These are phyloP conservation scores for Agrotis puta DNA, from an alignment of 2,888 invertebrate species.

Conservation along the genomic window DNA sequence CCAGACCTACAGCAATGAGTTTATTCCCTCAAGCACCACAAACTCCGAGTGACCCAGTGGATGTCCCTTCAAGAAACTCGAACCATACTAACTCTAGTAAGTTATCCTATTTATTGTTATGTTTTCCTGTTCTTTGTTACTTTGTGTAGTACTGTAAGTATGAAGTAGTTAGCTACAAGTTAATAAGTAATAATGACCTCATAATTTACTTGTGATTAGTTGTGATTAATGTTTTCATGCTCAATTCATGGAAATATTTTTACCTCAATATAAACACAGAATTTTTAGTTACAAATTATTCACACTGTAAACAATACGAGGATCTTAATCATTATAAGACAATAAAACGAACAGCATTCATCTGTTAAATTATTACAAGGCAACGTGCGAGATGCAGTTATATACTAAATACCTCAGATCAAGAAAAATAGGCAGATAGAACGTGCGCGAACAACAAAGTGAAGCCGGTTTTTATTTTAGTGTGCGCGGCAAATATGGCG, in stretches of 20 bases:
- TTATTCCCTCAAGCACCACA: conserved; percentile 92
- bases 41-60: conserved; percentile 92
- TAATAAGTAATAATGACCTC: conserved; percentile 24
- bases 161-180: neutral
- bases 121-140: conserved; percentile 42
- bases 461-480: too few relatives aligned
- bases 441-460: too few relatives aligned
- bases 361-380: conserved; percentile 47
- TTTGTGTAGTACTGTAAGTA: neutral
- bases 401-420: too few relatives aligned
- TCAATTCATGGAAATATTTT: conserved; percentile 10
- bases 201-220: conserved; percentile 41
- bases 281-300: neutral
- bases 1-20: conserved; percentile 92
- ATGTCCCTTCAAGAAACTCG: conserved; percentile 89
- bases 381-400: conserved; percentile 40
- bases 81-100: conserved; percentile 77
- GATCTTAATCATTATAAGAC: neutral
- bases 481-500: too few relatives aligned
- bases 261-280: neutral
- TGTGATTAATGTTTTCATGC: conserved; percentile 32
- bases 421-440: too few relatives aligned
- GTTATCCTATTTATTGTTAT: conserved; percentile 56
- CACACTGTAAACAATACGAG: conserved; percentile 1
- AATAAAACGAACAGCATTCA: conserved; percentile 25